Base-by-base conservation (phyloP, 2,888 invertebrate genomes). In the Biston betularia region DNA sequence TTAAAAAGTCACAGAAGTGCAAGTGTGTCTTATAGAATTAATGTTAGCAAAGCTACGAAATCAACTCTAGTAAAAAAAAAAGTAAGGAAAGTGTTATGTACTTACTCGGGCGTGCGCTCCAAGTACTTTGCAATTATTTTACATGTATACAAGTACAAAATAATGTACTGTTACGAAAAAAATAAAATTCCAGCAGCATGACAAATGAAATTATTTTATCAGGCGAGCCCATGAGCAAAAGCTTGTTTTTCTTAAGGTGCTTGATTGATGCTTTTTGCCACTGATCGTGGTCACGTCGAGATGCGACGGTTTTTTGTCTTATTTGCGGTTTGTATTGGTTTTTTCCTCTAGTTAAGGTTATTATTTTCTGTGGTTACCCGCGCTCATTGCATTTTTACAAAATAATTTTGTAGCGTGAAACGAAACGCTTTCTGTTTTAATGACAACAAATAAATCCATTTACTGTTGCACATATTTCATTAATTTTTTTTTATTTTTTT, bases 341-440 rank as follows among this genome's bases (percentile, higher is more conserved):
- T 55, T 60, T 56, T 52, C 40, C 40, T 7, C 15, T 24, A 10
- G 60, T 65, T 60, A 48, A 52, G 52, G 35, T 65, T 52, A 61
- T 65, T 65, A 14, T 24, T 34, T 55, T 65, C 56, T 52, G 56
- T 45, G 52, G 46, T 57, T 52, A 33, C 40, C n/a, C 45, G 9
- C 50, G 6, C 8, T 44, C n/a, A 44, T 50, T 44, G 34, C 5
- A n/a, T 46, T 33, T 24, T 48, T 24, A 1, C 1, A 24, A 24
- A 24, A 24, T 33, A 10, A 7, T n/a, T 11, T 24, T 0, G 24
- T 11, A 10, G 48, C 11, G 11, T 33, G 24, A 8, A 14, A 45
- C n/a, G 14, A 45, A 7, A n/a, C 14, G 45, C 45, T 1, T 45
- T 45, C 14, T 45, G 14, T 45, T 45, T 45, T 14, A 45, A 14